Percentiles rank a stretch among this genome's conserved stretches.
phyloP scores from a whole-genome alignment of 2,797 vertebrate genomes.

The Crocodylus rhombifer region DNA sequence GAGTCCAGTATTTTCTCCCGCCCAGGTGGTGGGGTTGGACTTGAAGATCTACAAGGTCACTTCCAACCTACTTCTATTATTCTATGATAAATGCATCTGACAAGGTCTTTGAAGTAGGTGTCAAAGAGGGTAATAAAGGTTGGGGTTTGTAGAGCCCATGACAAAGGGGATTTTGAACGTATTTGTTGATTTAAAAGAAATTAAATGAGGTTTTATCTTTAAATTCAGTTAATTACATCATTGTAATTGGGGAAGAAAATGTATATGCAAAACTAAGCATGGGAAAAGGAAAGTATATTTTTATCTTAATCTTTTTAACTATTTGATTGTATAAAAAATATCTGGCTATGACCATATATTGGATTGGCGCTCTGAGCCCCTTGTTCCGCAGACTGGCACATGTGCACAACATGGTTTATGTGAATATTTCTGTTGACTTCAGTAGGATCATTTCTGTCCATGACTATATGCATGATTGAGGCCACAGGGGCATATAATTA shows the following conservation, averaged over 20 bases:
- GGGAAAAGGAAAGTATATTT: not conserved
- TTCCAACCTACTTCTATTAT: no score
- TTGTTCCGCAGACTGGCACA: not conserved
- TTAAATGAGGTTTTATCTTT: not conserved
- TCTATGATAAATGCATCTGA: not conserved
- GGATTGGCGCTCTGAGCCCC: not conserved
- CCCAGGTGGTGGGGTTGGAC: no score
- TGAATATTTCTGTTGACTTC: not conserved
- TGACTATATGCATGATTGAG: not conserved
- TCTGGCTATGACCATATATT: not conserved
- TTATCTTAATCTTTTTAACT: not conserved
- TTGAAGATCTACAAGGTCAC: no score
- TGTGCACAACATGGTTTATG: not conserved
- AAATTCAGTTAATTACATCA: not conserved
- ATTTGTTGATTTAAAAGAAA: not conserved
- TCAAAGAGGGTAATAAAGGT: not conserved
- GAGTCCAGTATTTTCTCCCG: no score
- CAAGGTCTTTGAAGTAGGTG: not conserved
- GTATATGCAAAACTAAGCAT: not conserved
- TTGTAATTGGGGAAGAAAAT: accelerated
- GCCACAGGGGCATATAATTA: not conserved
- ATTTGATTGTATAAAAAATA: not conserved
- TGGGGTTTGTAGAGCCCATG: not conserved
- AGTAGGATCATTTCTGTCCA: not conserved
- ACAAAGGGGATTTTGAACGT: not conserved